A percentile compares a stretch with the other conserved stretches of the same genome.
Conservation (phyloP, 2,113 vertebrate genomes). For the Nematolebias whitei region DNA sequence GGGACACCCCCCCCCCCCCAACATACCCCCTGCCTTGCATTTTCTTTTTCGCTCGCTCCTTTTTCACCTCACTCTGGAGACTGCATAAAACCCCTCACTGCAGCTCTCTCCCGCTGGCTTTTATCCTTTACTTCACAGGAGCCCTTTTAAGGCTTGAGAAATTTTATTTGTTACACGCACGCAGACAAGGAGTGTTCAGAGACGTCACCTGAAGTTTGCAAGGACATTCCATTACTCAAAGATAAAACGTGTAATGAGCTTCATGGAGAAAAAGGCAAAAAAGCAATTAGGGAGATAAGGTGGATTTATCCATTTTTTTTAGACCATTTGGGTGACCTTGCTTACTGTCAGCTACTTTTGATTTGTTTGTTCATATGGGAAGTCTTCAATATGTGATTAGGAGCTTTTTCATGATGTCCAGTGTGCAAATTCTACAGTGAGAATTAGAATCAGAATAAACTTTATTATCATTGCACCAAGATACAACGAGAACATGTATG, state of each 20-base stretch:
- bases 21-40: conserved; percentile 9
- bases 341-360: conserved; percentile 29
- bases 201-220: conserved; percentile 69
- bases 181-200: conserved; percentile 58
- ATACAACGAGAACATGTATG: too few relatives aligned
- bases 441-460: too few relatives aligned
- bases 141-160: conserved; percentile 58
- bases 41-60: conserved; percentile 38
- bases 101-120: conserved; percentile 65
- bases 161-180: conserved; percentile 64
- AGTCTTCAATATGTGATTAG: conserved; percentile 36
- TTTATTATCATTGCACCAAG: too few relatives aligned
- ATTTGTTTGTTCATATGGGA: conserved; percentile 46
- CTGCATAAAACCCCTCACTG: conserved; percentile 69
- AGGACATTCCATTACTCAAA: conserved; percentile 64
- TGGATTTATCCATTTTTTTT: conserved; percentile 10
- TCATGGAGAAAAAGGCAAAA: conserved; percentile 38
- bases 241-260: conserved; percentile 17
- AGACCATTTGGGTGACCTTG: conserved; percentile 28
- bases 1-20: conserved; percentile 13
- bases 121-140: conserved; percentile 77
- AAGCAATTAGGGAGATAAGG: conserved; percentile 52
- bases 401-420: conserved; percentile 10
- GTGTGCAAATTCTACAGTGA: too few relatives aligned
- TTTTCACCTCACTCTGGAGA: conserved; percentile 65